Base-by-base conservation (phyloP, 2,113 vertebrate genomes). In the Corydoras maculifer region DNA sequence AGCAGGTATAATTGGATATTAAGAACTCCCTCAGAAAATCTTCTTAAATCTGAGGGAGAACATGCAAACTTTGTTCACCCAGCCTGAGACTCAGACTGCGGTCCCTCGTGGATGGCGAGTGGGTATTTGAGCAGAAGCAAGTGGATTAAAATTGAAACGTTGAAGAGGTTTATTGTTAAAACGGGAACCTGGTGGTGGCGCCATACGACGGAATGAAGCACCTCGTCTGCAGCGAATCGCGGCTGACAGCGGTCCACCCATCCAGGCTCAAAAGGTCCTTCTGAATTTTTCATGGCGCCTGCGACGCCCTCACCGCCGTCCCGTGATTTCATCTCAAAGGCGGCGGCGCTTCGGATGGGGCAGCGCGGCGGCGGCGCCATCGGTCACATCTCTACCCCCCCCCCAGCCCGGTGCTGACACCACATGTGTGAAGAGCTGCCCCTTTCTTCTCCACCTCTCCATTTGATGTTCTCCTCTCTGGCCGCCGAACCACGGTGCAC, bases 251-350 rank as follows among this genome's bases (percentile, higher is more conserved):
- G 60, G 77, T 70, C 7, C 68, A 71, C 74, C 75, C 69, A 70
- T 74, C 75, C 69, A 60, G 60, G 69, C 75, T 78, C 75, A 77
- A 82, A 79, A 82, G 79, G 73, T 65, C 70, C 66, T 69, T 70
- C 71, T 76, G 72, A 78, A 79, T 76, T 68, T 75, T 80, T 76
- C 72, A 80, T 79, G 58, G 64, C 31, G 60, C 68, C 78, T 77
- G 50, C n/a, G 65, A 74, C 74, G 61, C 72, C 61, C 64, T 77
- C 67, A 51, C 75, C 70, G 60, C 71, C 75, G 76, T 59, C 49
- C 57, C 11, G 51, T 25, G 57, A 83, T 83, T 83, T 83, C 81
- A 83, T 81, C 78, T 83, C 74, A 81, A 77, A 80, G 72, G 68
- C 70, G 31, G 18, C 65, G 67, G 58, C 69, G 72, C 49, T 50